These are phyloP conservation scores for Typhlichthys eigenmanni DNA, from an alignment of 2,797 vertebrate genomes.

Conservation along the genomic window DNA sequence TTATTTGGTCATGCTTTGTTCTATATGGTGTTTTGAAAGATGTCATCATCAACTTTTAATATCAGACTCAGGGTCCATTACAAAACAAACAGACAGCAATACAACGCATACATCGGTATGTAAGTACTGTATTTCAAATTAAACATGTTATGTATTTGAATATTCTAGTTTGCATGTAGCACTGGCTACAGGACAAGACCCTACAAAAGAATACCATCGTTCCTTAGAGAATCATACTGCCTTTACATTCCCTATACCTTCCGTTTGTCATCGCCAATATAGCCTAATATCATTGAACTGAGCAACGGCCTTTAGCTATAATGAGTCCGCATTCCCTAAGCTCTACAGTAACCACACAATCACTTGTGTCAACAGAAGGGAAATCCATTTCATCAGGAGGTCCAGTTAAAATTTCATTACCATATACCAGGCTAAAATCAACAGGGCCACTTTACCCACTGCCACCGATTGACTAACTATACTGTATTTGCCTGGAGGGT, in stretches of 20 bases:
- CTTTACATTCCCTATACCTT: constrained; percentile 42
- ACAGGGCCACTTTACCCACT: constrained; percentile 18
- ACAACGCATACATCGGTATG: too few relatives aligned
- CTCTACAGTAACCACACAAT: constrained; percentile 71
- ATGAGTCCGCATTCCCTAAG: constrained; percentile 65
- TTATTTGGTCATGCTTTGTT: constrained; percentile 47
- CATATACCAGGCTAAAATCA: constrained; percentile 49
- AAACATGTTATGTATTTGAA: constrained; percentile 43
- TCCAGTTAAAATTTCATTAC: constrained; percentile 62
- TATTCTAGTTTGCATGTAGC: constrained; percentile 4
- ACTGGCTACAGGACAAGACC: constrained; percentile 28
- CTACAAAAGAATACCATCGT: constrained; percentile 46
- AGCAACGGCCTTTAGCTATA: constrained; percentile 63
- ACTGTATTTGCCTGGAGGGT: constrained; percentile 5
- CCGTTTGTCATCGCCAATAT: constrained; percentile 50
- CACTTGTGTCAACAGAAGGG: constrained; percentile 70
- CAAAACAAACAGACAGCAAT: too few relatives aligned
- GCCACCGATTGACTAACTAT: constrained; percentile 27
- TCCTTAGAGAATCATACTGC: constrained; percentile 50
- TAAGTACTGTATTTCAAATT: constrained; percentile 16
- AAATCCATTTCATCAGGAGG: constrained; percentile 72
- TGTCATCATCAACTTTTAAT: not conserved
- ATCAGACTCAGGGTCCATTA: too few relatives aligned
- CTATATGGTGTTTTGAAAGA: constrained; percentile 47
- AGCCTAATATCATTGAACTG: constrained; percentile 49